Evolutionary conservation across 2,888 invertebrate genomes (phyloP), one percentile per base, ranked within the genome.

Genomic region (Parascotia fuliginaria): DNA sequence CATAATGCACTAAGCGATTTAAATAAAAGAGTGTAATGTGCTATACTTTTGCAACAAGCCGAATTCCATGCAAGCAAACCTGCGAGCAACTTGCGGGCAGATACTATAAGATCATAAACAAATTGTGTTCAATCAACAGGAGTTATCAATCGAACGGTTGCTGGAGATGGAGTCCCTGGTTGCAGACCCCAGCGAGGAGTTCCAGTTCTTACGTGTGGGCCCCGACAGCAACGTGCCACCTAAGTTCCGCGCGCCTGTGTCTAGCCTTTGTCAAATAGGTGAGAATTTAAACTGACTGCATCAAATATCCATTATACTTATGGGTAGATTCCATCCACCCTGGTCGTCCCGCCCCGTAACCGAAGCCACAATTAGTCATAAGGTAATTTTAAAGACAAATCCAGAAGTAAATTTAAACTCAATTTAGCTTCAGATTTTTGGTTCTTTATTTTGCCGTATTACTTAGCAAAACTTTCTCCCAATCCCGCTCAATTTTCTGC

Each of bases 121-220:
- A 22, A 38, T 29, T 31, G 4, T 34, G 6, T 52, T 42, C 16
- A 1, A 31, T 39, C 42, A 16, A 9, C 92, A 95, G 70, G 98
- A 99, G 88, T 96, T 99, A 94, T 97, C 98, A 2, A 96, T 98
- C 66, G 98, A 99, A 78, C 94, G 97, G 73, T 95, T 99, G 66
- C 90, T 98, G 68, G 98, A 99, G 81, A 98, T 98, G 51, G 99
- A 99, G 73, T 88, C 92, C 6, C 70, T 90, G 53, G 92, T 92
- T 43, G 86, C 89, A 11, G 92, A 92, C 52, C 82, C 89, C 19
- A 84, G 76, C 54, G 91, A 91, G 66, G 92, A 92, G 79, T 89
- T 88, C 73, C 92, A 89, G 74, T 91, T 92, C 72, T 88, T 94
- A 28, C 87, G 94, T 28, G 94, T 94, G 12, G 93, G 93, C 0